Evolutionary conservation across 2,888 invertebrate species (phyloP), one percentile per base, ranked within the genome.

Genomic region (Dryocosmus kuriphilus): DNA sequence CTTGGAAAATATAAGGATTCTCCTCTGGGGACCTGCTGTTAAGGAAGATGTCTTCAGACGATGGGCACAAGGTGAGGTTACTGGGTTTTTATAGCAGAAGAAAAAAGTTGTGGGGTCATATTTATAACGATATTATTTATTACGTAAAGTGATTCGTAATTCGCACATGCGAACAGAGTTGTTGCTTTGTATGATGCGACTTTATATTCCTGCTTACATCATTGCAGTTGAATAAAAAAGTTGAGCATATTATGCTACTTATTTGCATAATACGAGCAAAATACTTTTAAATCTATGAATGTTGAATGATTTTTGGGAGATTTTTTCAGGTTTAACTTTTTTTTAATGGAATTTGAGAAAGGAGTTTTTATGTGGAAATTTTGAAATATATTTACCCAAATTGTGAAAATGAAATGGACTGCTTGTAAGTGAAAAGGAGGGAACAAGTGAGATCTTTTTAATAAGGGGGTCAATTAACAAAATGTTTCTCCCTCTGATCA

Each of bases 21-120:
- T 98, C 85, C 92, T 98, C 83, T 98, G 98, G 98, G 98, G 98
- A 84, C 94, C 94, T 85, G 94, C 94, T 88, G 95, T 97, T 83
- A 97, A 96, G 90, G 94, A 95, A 85, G 98, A 98, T 88, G 96
- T 98, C 83, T 98, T 98, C 91, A 94, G 94, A 88, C 94, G 97
- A 89, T 98, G 98, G 98, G 96, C 97, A 84, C 98, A 98, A 94
- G 96, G 96, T 96, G 91, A 82, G 62, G 19, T 63, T 65, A 57
- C 16, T 46, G 41, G 14, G 19, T 38, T 35, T 24, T 62, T 79
- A 76, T 77, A 16, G 24, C 24, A 19, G 32, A 24, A 46, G 3
- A 67, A 27, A 63, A 67, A 67, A 61, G 14, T 14, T 14, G 32
- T 55, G 14, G 9, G 27, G 16, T 35, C n/a, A 14, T 46, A 51